Evolutionary conservation across 2,797 vertebrate genomes (phyloP).

Genomic region (Tangara arthus): DNA sequence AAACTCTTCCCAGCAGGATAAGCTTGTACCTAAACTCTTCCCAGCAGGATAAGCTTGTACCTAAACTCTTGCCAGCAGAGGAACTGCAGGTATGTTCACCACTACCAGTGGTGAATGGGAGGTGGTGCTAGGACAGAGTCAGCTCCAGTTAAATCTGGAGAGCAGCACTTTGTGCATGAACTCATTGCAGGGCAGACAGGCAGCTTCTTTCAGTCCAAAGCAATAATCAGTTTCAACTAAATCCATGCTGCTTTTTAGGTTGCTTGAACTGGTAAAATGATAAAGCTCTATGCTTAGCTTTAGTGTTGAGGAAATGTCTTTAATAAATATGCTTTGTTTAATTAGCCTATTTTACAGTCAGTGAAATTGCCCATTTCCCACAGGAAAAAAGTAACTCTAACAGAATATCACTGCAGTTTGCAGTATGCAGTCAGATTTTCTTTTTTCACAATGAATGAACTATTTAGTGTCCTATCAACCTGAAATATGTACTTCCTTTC

Average conservation of each 20-base stretch:
- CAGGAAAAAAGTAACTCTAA: neutral
- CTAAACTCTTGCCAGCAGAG: neutral
- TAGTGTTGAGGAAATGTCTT: neutral
- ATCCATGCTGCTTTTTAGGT: neutral
- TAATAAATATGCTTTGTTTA: neutral
- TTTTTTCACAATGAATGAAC: neutral
- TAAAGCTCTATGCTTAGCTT: neutral
- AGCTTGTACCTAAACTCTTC: neutral
- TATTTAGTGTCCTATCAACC: neutral
- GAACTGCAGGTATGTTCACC: neutral
- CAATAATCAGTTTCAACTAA: neutral
- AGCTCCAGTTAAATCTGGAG: neutral
- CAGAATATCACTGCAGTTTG: neutral
- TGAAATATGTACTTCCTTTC: neutral
- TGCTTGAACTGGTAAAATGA: neutral
- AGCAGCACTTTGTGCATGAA: rapidly evolving
- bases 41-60: neutral
- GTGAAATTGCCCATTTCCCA: neutral
- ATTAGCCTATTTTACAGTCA: neutral
- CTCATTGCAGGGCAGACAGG: neutral
- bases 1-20: neutral
- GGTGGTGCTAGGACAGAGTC: neutral
- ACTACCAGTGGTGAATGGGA: neutral
- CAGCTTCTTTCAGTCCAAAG: neutral
- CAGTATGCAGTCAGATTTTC: neutral